Evolutionary conservation across 2,888 invertebrate genomes (phyloP), one percentile per base, ranked within the genome.

Genomic region (Orthosia cruda): DNA sequence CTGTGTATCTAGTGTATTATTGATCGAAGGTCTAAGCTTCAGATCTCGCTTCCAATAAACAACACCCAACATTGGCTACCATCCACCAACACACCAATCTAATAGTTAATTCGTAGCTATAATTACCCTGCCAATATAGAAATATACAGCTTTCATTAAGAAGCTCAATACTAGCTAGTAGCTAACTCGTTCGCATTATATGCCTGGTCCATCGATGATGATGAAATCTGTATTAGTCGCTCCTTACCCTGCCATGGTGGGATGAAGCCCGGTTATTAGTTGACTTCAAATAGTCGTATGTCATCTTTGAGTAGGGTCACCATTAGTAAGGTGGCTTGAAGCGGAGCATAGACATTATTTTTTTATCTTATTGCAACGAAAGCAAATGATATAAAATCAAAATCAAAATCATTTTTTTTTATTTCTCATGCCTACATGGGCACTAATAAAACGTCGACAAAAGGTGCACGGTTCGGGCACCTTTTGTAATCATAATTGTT

Each of bases 101-200:
- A 68, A 78, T 83, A 83, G 79, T 74, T 88, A 89, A 91, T 86
- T 81, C 67, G 76, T 67, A 86, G 80, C 81, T 81, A 84, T 92
- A 90, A 92, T 92, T 91, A 92, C 87, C 69, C 87, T 89, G 88
- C 88, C 91, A 89, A 87, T 81, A 83, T 80, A 85, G 85, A 87
- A 89, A 89, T 89, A 89, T 77, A 88, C 85, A 84, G 81, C 88
- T 88, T 88, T 85, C 87, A 91, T 89, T 90, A 88, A 61, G 45
- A 75, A 59, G 18, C 67, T 67, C 69, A 77, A 71, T 76, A 52
- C 40, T 50, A n/a, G 63, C 74, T 69, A 55, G 54, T 47, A 52
- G 58, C 67, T 55, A 80, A 78, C 80, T 79, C 52, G 88, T 69
- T 76, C 62, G 71, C 50, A 79, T 81, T 86, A 90, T 87, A 85